Percentiles rank a stretch among this genome's conserved stretches.
These are phyloP conservation scores for Linnaemya vulpina DNA, from an alignment of 2,888 invertebrate genomes.

Conservation along the genomic window DNA sequence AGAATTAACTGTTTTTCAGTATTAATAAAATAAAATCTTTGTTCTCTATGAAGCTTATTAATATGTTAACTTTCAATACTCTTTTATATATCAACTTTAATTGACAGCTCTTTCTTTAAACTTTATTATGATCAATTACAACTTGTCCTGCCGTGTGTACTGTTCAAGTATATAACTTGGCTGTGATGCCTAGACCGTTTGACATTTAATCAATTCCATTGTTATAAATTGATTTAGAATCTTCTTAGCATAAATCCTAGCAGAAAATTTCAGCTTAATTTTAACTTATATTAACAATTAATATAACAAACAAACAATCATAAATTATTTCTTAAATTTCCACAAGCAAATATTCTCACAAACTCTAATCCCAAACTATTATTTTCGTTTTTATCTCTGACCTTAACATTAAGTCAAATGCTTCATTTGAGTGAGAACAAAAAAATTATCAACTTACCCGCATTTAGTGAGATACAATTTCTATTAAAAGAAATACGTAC, in stretches of 20 bases:
- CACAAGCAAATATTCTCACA: conserved; percentile 1
- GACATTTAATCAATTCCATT: too few species aligned
- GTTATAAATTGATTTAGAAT: too few species aligned
- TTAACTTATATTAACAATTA: neutral
- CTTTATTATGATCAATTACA: too few species aligned
- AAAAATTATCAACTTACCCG: conserved; percentile 23
- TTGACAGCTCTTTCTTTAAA: too few species aligned
- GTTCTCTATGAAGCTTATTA: too few species aligned
- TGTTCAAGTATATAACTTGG: too few species aligned
- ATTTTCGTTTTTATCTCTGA: conserved; percentile 1
- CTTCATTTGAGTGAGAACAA: neutral
- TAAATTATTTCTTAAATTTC: neutral
- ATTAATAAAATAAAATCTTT: too few species aligned
- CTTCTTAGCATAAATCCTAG: neutral
- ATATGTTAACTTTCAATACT: too few species aligned
- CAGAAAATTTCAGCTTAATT: conserved; percentile 13
- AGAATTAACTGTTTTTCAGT: too few species aligned
- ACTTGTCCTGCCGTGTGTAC: too few species aligned
- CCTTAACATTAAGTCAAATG: conserved; percentile 18
- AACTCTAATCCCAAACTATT: neutral
- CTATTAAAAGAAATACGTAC: neutral
- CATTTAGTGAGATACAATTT: neutral
- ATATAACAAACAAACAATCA: neutral
- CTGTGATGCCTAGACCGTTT: too few species aligned
- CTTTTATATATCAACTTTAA: too few species aligned